These are phyloP conservation scores for Coecobrya sp. DNA, from an alignment of 2,888 invertebrate genomes.

Conservation along the genomic window DNA sequence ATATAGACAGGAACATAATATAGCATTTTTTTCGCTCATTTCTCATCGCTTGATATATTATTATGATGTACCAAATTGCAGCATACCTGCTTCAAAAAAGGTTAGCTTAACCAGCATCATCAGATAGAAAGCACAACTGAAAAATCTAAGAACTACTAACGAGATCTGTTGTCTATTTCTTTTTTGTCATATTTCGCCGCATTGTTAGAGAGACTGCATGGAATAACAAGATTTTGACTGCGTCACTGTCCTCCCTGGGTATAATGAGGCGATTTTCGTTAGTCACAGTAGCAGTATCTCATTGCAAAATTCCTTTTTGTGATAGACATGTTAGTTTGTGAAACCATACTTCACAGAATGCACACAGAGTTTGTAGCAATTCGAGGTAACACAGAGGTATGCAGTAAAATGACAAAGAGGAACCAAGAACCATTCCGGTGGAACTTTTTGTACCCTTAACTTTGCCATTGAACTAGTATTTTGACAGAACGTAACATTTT, in stretches of 20 bases:
- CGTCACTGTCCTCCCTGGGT: conserved; percentile 46
- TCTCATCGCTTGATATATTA: background rate
- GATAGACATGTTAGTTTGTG: background rate
- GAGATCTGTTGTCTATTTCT: conserved; percentile 49
- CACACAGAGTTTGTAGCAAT: too few species aligned
- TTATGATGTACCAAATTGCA: background rate
- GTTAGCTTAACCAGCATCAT: background rate
- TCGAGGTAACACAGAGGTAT: background rate
- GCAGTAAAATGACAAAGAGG: conserved; percentile 20
- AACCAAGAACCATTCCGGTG: conserved; percentile 75
- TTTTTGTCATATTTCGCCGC: conserved; percentile 59
- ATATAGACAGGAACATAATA: too few species aligned
- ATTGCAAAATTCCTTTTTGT: conserved; percentile 22
- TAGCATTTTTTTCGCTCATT: background rate
- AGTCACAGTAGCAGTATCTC: background rate
- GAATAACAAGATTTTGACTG: conserved; percentile 62
- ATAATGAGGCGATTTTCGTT: conserved; percentile 52
- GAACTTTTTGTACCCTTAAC: conserved; percentile 69
- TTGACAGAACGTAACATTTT: conserved; percentile 77
- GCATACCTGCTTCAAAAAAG: background rate
- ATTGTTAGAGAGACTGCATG: conserved; percentile 43
- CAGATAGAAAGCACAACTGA: background rate
- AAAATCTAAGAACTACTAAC: conserved; percentile 61
- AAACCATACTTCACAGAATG: too few species aligned
- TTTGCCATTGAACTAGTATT: conserved; percentile 84